Percentiles rank a stretch among this genome's conserved stretches.
Conservation (phyloP, 2,113 vertebrate genomes). For the Aptenodytes forsteri region DNA sequence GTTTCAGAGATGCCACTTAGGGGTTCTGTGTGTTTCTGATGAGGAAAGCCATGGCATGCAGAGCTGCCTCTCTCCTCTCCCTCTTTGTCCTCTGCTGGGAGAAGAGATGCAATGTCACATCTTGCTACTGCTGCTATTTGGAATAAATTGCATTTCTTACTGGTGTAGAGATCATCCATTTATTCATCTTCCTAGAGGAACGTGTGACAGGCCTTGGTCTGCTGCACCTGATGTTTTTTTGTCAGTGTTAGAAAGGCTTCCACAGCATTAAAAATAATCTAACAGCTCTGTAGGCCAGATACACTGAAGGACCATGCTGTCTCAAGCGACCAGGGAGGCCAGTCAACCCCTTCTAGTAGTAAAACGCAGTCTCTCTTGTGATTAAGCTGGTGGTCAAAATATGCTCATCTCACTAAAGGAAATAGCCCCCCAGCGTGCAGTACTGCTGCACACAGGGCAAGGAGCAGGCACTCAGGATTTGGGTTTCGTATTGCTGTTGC, state of each 20-base stretch:
- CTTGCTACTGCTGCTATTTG: neutral
- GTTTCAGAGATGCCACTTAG: neutral
- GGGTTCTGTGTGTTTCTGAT: neutral
- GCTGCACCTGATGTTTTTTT: neutral
- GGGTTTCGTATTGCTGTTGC: neutral
- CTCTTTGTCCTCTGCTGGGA: neutral
- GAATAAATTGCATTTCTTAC: neutral
- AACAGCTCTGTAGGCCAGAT: neutral
- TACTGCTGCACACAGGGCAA: neutral
- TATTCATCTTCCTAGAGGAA: neutral
- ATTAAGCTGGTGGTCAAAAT: neutral
- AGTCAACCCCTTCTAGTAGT: neutral
- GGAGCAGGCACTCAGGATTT: neutral
- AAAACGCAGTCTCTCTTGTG: neutral
- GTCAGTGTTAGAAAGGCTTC: neutral
- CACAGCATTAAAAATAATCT: neutral
- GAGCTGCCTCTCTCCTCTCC: neutral
- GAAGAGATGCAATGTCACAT: fast-evolving
- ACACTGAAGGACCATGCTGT: neutral
- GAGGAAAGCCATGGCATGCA: neutral
- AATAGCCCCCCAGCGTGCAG: neutral
- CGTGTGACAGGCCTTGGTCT: neutral
- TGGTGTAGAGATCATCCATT: neutral
- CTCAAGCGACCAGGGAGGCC: neutral
- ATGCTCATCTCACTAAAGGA: neutral